Conservation (phyloP, 2,797 vertebrate genomes). For the Macroramphosus scolopax region DNA sequence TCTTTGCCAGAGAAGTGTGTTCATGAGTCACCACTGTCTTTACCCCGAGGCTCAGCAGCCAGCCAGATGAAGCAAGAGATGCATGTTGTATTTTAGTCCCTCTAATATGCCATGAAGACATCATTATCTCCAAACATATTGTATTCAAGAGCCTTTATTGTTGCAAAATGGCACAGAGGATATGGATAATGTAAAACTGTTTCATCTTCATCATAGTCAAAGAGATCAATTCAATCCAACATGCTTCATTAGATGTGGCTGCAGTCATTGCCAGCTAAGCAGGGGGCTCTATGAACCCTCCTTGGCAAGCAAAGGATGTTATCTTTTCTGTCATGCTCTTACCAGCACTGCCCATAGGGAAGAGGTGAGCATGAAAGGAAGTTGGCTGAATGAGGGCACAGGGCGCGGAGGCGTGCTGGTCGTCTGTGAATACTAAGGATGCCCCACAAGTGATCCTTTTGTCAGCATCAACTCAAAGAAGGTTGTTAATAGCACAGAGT, state of each 20-base stretch:
- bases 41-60: conserved; percentile 62
- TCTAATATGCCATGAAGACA: conserved; percentile 67
- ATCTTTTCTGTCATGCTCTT: conserved; percentile 67
- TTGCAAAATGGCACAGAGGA: conserved; percentile 49
- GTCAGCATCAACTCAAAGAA: conserved; percentile 39
- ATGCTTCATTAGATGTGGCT: conserved; percentile 56
- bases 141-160: conserved; percentile 44
- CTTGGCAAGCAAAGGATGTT: conserved; percentile 54
- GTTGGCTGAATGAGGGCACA: conserved; percentile 67
- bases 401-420: conserved; percentile 29
- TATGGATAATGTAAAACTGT: conserved; percentile 39
- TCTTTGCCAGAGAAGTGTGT: conserved; percentile 56
- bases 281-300: conserved; percentile 38
- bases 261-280: conserved; percentile 51
- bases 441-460: conserved; percentile 54
- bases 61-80: conserved; percentile 62
- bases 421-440: conserved; percentile 52
- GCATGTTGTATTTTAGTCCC: conserved; percentile 69
- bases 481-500: conserved; percentile 41
- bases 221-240: conserved; percentile 48
- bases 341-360: conserved; percentile 59
- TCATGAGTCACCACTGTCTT: conserved; percentile 71
- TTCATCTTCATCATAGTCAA: conserved; percentile 46
- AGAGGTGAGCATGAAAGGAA: conserved; percentile 64
- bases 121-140: conserved; percentile 61